Evolutionary conservation across 2,888 invertebrate species (phyloP), one percentile per base, ranked within the genome.

Genomic region (Epinotia nisella): DNA sequence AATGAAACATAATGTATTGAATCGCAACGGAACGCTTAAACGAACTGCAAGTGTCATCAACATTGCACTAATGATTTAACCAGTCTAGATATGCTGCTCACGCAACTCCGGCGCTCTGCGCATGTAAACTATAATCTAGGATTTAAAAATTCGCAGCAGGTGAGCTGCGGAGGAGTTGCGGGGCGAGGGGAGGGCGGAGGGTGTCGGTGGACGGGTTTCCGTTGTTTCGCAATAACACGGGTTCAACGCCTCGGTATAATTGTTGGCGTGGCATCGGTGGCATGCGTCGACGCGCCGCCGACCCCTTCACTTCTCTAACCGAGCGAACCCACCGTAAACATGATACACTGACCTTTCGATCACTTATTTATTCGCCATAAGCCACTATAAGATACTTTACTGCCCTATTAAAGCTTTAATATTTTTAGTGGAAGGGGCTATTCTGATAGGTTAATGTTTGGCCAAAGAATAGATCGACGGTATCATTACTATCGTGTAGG

Each of bases 151-250:
- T 92, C 93, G 90, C 89, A 85, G 89, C 92, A 93, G 92, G 93
- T 92, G 90, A 78, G 76, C 79, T 81, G 75, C 78, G 77, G 79
- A 74, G 69, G 79, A 76, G 74, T 49, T 76, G 70, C 79, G 76
- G 76, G 76, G 76, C 76, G 75, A 19, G 76, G 75, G 76, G 79
- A 77, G 78, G 77, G 77, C 5, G 29, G 29, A 29, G 78, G n/a
- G 49, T 49, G 49, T n/a, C 81, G 80, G 85, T 90, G 91, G 89
- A 91, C 92, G 91, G 90, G 92, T 92, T 93, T 93, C 93, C 93
- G 93, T 92, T 93, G 92, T 93, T 93, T 93, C 91, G 92, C 93
- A 92, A 93, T 92, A 91, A 89, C 88, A 82, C 82, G 90, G 87
- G 93, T 92, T 93, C 93, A 93, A 92, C 93, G 91, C 90, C 89